Conservation (phyloP, 2,797 vertebrate genomes). For the Poecile montanus region DNA sequence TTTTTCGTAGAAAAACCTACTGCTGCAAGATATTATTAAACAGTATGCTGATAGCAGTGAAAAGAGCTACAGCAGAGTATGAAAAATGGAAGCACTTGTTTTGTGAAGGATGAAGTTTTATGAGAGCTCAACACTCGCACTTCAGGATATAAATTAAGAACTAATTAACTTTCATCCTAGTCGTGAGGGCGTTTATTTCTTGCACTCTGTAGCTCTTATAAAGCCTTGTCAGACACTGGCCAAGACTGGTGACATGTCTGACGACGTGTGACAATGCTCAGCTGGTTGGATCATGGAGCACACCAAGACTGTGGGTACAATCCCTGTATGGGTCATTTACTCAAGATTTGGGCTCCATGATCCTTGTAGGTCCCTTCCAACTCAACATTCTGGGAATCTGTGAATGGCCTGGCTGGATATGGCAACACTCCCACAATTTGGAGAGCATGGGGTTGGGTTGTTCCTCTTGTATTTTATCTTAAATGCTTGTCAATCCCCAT, state of each 20-base stretch:
- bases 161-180: constrained; percentile 33
- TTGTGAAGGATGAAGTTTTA: background rate
- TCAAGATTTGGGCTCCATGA: background rate
- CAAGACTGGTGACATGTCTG: background rate
- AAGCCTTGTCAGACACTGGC: background rate
- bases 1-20: background rate
- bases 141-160: constrained; percentile 46
- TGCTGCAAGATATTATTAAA: background rate
- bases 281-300: background rate
- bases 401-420: background rate
- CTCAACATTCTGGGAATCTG: background rate
- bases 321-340: background rate
- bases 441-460: background rate
- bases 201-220: background rate
- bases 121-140: background rate
- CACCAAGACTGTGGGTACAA: background rate
- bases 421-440: background rate
- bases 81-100: constrained; percentile 31
- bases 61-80: background rate
- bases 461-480: background rate
- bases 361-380: background rate
- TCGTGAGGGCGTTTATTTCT: background rate
- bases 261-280: background rate
- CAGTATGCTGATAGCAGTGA: background rate
- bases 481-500: background rate